These are phyloP conservation scores for Alectoris magna DNA, from an alignment of 2,797 vertebrate genomes.

Conservation along the genomic window DNA sequence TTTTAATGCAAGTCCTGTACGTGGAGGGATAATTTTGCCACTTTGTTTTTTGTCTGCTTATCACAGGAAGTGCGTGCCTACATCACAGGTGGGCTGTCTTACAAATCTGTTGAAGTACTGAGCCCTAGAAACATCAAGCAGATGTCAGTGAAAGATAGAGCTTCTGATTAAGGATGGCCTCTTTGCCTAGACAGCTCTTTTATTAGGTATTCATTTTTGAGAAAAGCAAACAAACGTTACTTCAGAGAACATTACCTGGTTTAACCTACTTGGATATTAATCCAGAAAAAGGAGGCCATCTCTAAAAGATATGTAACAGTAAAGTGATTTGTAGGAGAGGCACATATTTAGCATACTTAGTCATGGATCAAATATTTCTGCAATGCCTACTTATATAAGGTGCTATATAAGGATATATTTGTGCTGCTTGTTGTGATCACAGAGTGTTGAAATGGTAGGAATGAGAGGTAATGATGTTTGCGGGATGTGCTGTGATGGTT, in stretches of 20 bases:
- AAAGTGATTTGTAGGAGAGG: neutral
- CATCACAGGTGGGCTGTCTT: neutral
- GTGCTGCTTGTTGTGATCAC: fast-evolving
- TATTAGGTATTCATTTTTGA: neutral
- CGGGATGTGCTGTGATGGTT: neutral
- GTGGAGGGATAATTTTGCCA: neutral
- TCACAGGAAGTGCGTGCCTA: neutral
- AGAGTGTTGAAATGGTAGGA: neutral
- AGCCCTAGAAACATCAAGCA: neutral
- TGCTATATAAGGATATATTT: neutral
- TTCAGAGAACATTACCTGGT: neutral
- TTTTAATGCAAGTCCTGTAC: neutral
- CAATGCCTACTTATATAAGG: neutral
- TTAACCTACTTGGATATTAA: neutral
- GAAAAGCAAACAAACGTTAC: neutral
- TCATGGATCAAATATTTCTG: neutral
- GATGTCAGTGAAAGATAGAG: neutral
- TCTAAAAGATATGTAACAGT: neutral
- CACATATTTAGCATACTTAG: neutral
- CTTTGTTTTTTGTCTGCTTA: neutral
- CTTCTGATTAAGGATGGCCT: neutral
- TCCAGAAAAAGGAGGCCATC: neutral
- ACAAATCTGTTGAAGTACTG: neutral
- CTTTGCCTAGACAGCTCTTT: neutral
- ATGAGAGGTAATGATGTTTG: neutral